phyloP scores from a whole-genome alignment of 2,888 invertebrate species.

The Ethmia dodecea region DNA sequence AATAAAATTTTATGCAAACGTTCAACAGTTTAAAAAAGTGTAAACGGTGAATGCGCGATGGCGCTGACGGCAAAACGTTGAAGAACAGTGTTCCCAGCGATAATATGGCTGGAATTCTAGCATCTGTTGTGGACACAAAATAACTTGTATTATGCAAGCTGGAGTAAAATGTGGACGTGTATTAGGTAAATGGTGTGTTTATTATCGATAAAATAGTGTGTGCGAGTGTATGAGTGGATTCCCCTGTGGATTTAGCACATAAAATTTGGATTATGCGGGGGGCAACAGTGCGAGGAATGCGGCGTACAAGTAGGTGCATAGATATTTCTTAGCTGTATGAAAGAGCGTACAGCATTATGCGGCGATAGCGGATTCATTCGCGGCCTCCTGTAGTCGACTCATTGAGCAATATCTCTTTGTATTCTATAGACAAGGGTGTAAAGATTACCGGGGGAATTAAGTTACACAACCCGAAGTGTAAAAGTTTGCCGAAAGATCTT shows the following conservation, averaged over 20 bases:
- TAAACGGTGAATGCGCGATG: conserved; percentile 6
- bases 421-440: no score
- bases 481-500: no score
- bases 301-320: not conserved
- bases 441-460: no score
- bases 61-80: conserved; percentile 30
- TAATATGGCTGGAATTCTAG: conserved; percentile 59
- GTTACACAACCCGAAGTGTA: no score
- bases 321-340: conserved; percentile 3
- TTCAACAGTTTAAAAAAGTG: conserved; percentile 30
- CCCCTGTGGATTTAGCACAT: conserved; percentile 24
- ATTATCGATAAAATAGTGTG: conserved; percentile 23
- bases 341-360: conserved; percentile 2
- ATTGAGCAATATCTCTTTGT: no score
- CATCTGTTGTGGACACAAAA: conserved; percentile 71
- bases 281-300: not conserved
- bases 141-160: conserved; percentile 74
- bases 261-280: no score
- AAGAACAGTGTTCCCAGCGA: conserved; percentile 26
- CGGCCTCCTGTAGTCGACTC: no score
- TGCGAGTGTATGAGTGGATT: conserved; percentile 20
- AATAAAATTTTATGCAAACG: conserved; percentile 53
- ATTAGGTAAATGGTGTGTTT: conserved; percentile 58
- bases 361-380: conserved; percentile 2
- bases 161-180: conserved; percentile 65